Evolutionary conservation across 2,113 vertebrate species (phyloP).

Genomic region (Bos indicus): DNA sequence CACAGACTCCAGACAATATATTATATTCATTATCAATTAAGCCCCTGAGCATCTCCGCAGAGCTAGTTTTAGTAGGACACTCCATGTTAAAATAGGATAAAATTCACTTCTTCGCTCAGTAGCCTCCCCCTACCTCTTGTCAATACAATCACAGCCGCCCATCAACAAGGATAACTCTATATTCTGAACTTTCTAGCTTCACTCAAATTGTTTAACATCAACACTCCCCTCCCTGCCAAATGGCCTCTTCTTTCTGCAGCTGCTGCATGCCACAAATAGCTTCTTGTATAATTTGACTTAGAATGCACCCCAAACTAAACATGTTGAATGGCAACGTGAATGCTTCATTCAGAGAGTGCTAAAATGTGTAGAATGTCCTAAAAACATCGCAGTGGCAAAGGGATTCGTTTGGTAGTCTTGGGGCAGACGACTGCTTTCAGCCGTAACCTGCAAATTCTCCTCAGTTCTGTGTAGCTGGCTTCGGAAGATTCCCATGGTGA

Average conservation of each 20-base stretch:
- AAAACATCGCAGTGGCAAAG: slow-evolving; percentile 17
- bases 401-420: slow-evolving; percentile 4
- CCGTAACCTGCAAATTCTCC: slow-evolving; percentile 8
- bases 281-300: slow-evolving; percentile 42
- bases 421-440: slow-evolving; percentile 1
- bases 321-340: slow-evolving; percentile 56
- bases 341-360: slow-evolving; percentile 65
- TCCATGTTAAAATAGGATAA: neutral
- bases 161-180: neutral
- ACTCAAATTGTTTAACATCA: neutral
- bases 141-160: neutral
- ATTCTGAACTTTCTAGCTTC: slow-evolving; percentile 8
- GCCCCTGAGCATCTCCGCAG: neutral
- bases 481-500: slow-evolving; percentile 32
- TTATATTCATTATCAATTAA: neutral
- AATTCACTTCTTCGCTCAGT: neutral
- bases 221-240: neutral
- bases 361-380: slow-evolving; percentile 28
- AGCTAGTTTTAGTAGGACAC: neutral
- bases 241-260: slow-evolving; percentile 36
- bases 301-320: slow-evolving; percentile 60
- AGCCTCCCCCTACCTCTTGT: neutral
- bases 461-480: slow-evolving; percentile 20
- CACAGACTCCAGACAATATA: slow-evolving; percentile 16
- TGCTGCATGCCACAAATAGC: slow-evolving; percentile 40